Evolutionary conservation across 2,888 invertebrate genomes (phyloP), one percentile per base, ranked within the genome.

Genomic region (Nymphalis c-album): DNA sequence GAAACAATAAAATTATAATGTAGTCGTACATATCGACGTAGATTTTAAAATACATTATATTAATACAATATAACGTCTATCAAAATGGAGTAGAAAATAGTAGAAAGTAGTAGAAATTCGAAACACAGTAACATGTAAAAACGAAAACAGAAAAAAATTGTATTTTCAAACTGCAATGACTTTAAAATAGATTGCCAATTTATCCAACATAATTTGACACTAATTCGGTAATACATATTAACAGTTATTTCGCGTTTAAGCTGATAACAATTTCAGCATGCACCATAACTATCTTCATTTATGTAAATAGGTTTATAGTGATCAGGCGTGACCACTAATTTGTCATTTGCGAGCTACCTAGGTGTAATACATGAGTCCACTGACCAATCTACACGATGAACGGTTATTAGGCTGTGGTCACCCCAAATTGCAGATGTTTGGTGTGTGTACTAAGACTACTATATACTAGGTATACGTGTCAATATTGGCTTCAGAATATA

Each of bases 281-380:
- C 18, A 55, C 40, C 50, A 20, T 60, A 60, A 65, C 31, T 40
- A 60, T 65, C 53, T 51, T 65, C 65, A 60, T 65, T 60, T 60
- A 64, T 64, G 64, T 64, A 57, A 64, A 64, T 64, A 64, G 64
- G 35, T 58, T 58, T 64, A 47, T 31, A 31, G 51, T 46, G 60
- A 68, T 62, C 60, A 50, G 55, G 61, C 68, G 66, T 53, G 53
- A 70, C 73, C 73, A 61, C 71, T 73, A 72, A 71, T 73, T 68
- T 70, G 69, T 71, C 70, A 72, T 69, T 67, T 60, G 64, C 20
- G 7, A 35, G 48, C 18, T 48, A 48, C 48, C 48, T 65, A 69
- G 65, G 65, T 70, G 67, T 67, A 58, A 63, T 71, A 70, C 71
- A 71, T 63, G 67, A 68, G 58, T 68, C 40, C 50, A 69, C 65